A percentile compares a stretch with the other conserved stretches of the same genome.
These are phyloP conservation scores for Notolepis coatsorum DNA, from an alignment of 2,797 vertebrate genomes.

Conservation along the genomic window DNA sequence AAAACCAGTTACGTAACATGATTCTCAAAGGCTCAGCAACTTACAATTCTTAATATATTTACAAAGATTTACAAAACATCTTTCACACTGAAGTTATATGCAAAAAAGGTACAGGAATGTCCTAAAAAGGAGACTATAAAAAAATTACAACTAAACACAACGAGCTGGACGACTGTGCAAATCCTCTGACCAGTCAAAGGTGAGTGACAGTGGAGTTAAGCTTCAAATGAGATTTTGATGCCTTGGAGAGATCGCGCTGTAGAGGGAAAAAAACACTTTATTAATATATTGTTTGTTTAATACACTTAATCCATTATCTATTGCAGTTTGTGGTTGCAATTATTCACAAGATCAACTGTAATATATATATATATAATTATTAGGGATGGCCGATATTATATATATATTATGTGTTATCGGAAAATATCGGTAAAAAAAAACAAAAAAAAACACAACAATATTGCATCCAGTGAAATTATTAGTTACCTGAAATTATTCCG, in stretches of 20 bases:
- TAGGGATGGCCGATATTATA: too few relatives aligned
- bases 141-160: background rate
- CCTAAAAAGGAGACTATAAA: background rate
- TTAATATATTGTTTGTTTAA: too few relatives aligned
- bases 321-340: too few relatives aligned
- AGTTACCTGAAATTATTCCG: too few relatives aligned
- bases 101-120: background rate
- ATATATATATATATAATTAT: too few relatives aligned
- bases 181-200: slow-evolving; percentile 44
- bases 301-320: too few relatives aligned
- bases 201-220: slow-evolving; percentile 90
- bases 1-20: background rate
- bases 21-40: background rate
- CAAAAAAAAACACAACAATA: too few relatives aligned
- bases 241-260: slow-evolving; percentile 91
- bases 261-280: slow-evolving; percentile 13
- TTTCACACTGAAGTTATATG: slow-evolving; percentile 30
- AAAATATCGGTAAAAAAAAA: too few relatives aligned
- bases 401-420: too few relatives aligned
- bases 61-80: slow-evolving; percentile 51
- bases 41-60: slow-evolving; percentile 2
- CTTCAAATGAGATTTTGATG: slow-evolving; percentile 80
- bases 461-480: too few relatives aligned
- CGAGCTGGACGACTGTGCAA: slow-evolving; percentile 6
- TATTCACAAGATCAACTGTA: too few relatives aligned